A percentile compares a stretch with the other conserved stretches of the same genome.
These are phyloP conservation scores for Phytoseiulus persimilis DNA, from an alignment of 2,888 invertebrate genomes.

Conservation along the genomic window DNA sequence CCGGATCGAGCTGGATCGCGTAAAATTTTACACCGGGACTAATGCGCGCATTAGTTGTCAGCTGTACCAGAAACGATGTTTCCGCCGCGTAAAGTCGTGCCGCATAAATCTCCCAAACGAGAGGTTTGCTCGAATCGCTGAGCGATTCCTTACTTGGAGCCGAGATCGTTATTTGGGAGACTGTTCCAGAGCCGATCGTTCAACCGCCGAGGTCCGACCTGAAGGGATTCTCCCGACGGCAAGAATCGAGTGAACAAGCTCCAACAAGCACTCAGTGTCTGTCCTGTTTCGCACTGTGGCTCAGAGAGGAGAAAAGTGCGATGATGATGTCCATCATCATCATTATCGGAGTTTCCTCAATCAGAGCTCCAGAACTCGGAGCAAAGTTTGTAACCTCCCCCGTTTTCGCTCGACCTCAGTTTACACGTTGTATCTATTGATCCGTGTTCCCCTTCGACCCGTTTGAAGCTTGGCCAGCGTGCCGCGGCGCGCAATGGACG, in stretches of 20 bases:
- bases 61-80: background rate
- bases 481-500: background rate
- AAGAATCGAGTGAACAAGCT: too few relatives aligned
- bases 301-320: background rate
- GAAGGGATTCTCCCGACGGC: too few relatives aligned
- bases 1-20: background rate
- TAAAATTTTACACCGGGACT: background rate
- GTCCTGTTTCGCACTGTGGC: too few relatives aligned
- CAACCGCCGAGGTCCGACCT: too few relatives aligned
- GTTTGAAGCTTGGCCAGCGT: background rate
- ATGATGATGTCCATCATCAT: background rate
- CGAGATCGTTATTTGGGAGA: background rate
- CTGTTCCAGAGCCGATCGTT: too few relatives aligned
- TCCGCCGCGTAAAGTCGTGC: background rate
- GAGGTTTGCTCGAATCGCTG: background rate
- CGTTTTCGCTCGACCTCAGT: background rate
- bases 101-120: background rate
- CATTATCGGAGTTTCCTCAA: background rate
- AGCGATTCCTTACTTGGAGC: background rate
- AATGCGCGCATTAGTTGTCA: background rate
- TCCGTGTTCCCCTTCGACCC: background rate
- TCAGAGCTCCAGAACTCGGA: background rate
- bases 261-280: too few relatives aligned
- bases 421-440: background rate
- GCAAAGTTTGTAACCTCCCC: background rate